Evolutionary conservation across 2,888 invertebrate species (phyloP), one percentile per base, ranked within the genome.

Genomic region (Dicycla oo): DNA sequence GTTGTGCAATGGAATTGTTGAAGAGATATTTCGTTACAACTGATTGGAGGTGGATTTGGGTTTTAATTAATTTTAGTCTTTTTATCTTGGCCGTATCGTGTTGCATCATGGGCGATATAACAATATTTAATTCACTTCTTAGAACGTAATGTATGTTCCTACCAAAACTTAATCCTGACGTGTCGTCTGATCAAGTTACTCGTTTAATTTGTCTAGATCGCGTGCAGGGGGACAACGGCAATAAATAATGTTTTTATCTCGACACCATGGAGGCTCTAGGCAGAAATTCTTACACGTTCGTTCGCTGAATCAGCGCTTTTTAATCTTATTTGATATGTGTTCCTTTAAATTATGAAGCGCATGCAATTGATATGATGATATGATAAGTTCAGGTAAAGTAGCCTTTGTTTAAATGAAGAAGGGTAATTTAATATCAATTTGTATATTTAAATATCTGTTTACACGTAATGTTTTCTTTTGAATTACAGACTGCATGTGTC

Each of bases 201-300:
- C 88, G 87, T 92, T 94, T 93, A 94, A 95, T 95, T 95, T 94
- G 94, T 95, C 94, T 93, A 94, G 94, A 94, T 94, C 92, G 94
- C 94, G 92, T 94, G 94, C 92, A 90, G 89, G 87, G 88, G 87
- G 92, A 92, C 93, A 92, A 89, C 87, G 80, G 90, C 89, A 88
- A 94, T 96, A 95, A 96, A 95, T 95, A 94, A 93, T 91, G 92
- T 92, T 92, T 93, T 94, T 94, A 95, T 95, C 95, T 95, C 87
- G 84, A 91, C 92, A 94, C 93, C 92, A 88, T 80, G 80, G 86
- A 86, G 89, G 90, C 91, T 92, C 91, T 91, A 90, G 92, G 93
- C 92, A 94, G 92, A 92, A 94, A 95, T 95, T 94, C 95, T 93
- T 94, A 91, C 95, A 93, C 95, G 95, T 95, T 89, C 88, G 78